A percentile compares a stretch with the other conserved stretches of the same genome.
phyloP scores from a whole-genome alignment of 2,113 vertebrate species.

The Myiozetetes cayanensis region DNA sequence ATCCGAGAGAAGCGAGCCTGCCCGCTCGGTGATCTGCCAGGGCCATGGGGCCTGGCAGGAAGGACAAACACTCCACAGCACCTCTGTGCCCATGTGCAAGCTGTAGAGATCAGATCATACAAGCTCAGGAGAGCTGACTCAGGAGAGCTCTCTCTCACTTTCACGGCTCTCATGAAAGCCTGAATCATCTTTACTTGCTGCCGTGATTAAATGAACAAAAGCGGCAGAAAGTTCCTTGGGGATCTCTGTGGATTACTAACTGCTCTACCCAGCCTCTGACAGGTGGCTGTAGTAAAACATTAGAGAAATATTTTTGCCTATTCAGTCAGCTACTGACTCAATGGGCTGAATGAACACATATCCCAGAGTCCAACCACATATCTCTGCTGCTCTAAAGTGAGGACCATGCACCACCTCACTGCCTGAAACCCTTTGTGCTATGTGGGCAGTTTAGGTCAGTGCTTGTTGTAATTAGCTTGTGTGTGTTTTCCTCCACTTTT shows the following conservation, averaged over 20 bases:
- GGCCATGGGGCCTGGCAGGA: not conserved
- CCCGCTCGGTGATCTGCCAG: accelerated
- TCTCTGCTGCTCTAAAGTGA: not conserved
- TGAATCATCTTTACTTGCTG: not conserved
- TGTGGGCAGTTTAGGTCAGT: not conserved
- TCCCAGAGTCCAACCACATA: not conserved
- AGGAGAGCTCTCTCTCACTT: not conserved
- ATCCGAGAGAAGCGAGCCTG: accelerated
- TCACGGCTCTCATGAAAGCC: accelerated
- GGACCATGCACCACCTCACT: accelerated
- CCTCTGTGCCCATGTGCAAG: accelerated
- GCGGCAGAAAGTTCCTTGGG: not conserved
- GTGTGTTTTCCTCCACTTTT: not conserved
- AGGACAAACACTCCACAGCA: accelerated
- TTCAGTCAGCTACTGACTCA: not conserved
- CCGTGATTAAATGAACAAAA: not conserved
- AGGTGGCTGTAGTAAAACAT: slow-evolving; percentile 45
- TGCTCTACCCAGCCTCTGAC: slow-evolving; percentile 20
- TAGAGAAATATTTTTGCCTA: not conserved
- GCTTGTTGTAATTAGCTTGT: not conserved
- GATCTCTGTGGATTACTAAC: not conserved
- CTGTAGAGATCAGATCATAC: not conserved
- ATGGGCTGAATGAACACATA: not conserved
- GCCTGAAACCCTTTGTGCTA: not conserved
- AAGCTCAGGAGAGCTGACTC: not conserved